Percentiles rank a stretch among this genome's conserved stretches.
phyloP scores from a whole-genome alignment of 2,797 vertebrate species.

The Bradypus variegatus region DNA sequence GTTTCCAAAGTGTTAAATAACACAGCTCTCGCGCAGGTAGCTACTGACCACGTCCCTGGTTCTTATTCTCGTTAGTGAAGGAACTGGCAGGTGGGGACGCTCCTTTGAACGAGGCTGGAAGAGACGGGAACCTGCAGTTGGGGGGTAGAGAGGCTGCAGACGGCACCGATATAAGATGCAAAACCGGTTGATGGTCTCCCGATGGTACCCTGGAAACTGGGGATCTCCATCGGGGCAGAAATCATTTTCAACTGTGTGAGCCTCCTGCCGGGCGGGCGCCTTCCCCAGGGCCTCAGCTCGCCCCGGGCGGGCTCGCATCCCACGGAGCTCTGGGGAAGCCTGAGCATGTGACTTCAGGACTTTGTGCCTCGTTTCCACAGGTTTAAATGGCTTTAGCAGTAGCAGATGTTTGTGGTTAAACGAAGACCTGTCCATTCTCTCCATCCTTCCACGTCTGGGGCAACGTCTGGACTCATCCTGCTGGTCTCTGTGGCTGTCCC shows the following conservation, averaged over 20 bases:
- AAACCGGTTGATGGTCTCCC: too few relatives aligned
- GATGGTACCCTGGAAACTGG: too few relatives aligned
- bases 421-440: not conserved
- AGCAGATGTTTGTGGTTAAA: not conserved
- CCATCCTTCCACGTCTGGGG: not conserved
- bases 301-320: too few relatives aligned
- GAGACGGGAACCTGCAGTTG: accelerated
- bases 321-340: not conserved
- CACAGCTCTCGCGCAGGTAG: accelerated
- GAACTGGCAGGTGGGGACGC: accelerated
- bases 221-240: too few relatives aligned
- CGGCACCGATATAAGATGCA: too few relatives aligned
- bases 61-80: accelerated
- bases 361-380: not conserved
- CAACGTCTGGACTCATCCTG: too few relatives aligned
- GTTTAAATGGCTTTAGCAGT: not conserved
- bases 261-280: too few relatives aligned
- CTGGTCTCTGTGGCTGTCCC: too few relatives aligned
- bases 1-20: accelerated
- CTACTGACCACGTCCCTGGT: accelerated
- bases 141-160: too few relatives aligned
- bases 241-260: too few relatives aligned
- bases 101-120: accelerated
- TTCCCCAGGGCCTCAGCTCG: too few relatives aligned
- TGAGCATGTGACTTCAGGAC: too few relatives aligned